Percentiles rank a stretch among this genome's conserved stretches.
Conservation (phyloP, 1,140 invertebrate species). For the Zelostemma sp. region DNA sequence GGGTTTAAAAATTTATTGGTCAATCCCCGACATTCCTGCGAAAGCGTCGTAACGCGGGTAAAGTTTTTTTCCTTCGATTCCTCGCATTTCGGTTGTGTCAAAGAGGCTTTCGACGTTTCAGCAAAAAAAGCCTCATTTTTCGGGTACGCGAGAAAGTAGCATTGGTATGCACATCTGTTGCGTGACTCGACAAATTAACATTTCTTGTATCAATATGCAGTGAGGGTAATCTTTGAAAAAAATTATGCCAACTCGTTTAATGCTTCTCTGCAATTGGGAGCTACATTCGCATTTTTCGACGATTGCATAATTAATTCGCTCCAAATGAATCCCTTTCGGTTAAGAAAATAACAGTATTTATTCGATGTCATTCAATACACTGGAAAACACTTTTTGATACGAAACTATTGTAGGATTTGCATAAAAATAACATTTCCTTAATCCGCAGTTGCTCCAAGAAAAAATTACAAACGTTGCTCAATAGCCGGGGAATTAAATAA, state of each 20-base stretch:
- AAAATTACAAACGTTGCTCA: conserved; percentile 49
- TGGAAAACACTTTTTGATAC: not conserved
- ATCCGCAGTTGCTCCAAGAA: too few species aligned
- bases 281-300: conserved; percentile 18
- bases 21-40: too few species aligned
- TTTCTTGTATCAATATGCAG: conserved; percentile 38
- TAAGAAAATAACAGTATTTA: not conserved
- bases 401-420: too few species aligned
- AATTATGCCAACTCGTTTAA: too few species aligned
- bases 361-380: not conserved
- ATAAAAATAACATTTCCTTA: too few species aligned
- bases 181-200: conserved; percentile 39
- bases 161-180: conserved; percentile 40
- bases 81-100: too few species aligned
- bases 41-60: too few species aligned
- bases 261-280: conserved; percentile 34
- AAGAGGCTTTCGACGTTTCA: too few species aligned
- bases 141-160: conserved; percentile 53
- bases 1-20: too few species aligned
- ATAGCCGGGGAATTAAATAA: conserved; percentile 7
- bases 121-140: too few species aligned
- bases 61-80: too few species aligned
- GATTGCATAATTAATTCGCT: not conserved
- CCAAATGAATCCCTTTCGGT: not conserved
- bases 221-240: not conserved